Evolutionary conservation across 2,797 vertebrate species (phyloP), one percentile per base, ranked within the genome.

Genomic region (Euthynnus affinis): DNA sequence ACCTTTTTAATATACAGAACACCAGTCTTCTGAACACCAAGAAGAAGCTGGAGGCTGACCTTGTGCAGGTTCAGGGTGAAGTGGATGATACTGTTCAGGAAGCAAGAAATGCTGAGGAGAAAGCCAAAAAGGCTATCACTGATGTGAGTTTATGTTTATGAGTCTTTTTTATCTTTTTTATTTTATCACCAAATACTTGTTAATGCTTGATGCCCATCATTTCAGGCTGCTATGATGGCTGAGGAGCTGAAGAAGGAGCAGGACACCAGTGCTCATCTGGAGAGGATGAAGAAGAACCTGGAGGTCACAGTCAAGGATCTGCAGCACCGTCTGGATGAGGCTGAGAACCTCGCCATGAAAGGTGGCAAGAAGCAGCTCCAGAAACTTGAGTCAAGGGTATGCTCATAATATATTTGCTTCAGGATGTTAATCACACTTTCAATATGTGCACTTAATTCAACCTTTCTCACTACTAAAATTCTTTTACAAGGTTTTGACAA

Each of bases 231-330:
- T 87, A 97, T 97, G 96, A 97, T 98, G 97, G 96, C 97, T 0
- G 97, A 97, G 62, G 97, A 97, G 78, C 94, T 98, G 82, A 97
- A 97, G 94, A 97, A 98, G 88, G 96, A 96, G 84, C 97, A 98
- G 90, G 97, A 97, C 84, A 97, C 97, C 81, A 97, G 96, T 0
- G 90, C 96, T 86, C 97, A 98, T 77, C 93, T 97, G 87, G 96
- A 97, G 81, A 94, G 97, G 78, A 97, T 97, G 96, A 97, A 97
- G 93, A 97, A 96, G 92, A 97, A 97, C 89, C 87, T 96, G 73
- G 96, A 96, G 69, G 90, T 96, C 89, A 97, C 95, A 0, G 96
- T 97, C 74, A 97, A 97, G 92, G 97, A 98, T 79, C 91, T 97
- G 82, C 96, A 97, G 90, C 95, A 89, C 8, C 96, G 96, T 20